Conservation (phyloP, 2,113 vertebrate species). For the Bubo scandiacus region DNA sequence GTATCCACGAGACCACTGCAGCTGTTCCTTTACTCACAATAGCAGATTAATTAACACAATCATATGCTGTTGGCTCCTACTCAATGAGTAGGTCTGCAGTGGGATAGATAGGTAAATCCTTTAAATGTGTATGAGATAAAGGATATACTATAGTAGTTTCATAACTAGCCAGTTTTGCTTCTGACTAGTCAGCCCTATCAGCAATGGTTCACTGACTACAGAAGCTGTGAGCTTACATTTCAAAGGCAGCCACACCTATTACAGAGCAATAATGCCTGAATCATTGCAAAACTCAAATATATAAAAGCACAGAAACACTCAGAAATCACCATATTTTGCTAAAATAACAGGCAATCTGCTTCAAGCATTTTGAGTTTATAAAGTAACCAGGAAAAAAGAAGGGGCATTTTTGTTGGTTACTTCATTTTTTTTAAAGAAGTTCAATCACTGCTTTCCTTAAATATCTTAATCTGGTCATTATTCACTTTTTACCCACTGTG, state of each 20-base stretch:
- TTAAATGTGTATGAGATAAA: conserved; percentile 92
- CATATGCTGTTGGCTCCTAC: conserved; percentile 96
- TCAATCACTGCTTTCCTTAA: conserved; percentile 80
- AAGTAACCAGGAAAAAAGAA: background rate
- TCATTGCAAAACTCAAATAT: conserved; percentile 66
- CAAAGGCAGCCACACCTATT: conserved; percentile 76
- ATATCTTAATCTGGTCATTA: conserved; percentile 75
- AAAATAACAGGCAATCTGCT: conserved; percentile 69
- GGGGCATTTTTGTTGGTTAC: background rate
- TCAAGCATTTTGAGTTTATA: conserved; percentile 65
- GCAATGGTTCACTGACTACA: conserved; percentile 70
- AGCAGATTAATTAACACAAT: conserved; percentile 99
- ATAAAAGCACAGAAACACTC: conserved; percentile 61
- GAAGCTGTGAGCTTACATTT: conserved; percentile 69
- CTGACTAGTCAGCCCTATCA: conserved; percentile 87
- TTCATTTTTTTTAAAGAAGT: conserved; percentile 78
- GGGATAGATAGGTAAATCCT: conserved; percentile 99
- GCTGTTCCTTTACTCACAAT: conserved; percentile 99
- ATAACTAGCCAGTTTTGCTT: conserved; percentile 84
- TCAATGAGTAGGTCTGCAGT: conserved; percentile 98
- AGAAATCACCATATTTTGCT: conserved; percentile 71
- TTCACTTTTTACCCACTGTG: conserved; percentile 51
- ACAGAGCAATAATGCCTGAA: conserved; percentile 64
- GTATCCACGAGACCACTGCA: conserved; percentile 95
- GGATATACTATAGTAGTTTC: conserved; percentile 87